Percentiles rank a stretch among this genome's conserved stretches.
phyloP scores from a whole-genome alignment of 1,140 invertebrate species.

The Aricia agestis region DNA sequence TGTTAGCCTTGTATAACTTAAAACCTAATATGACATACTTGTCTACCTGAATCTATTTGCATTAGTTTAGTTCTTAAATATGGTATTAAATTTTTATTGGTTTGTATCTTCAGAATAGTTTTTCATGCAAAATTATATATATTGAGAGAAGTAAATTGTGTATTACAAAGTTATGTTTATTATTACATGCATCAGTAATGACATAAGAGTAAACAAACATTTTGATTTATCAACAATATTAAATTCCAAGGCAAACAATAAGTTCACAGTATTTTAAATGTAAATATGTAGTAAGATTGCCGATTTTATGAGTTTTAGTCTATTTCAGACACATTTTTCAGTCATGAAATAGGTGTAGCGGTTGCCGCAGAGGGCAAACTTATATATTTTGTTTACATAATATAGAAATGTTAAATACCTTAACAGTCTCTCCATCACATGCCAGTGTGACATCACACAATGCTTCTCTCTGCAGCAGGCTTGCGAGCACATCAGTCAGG shows the following conservation, averaged over 20 bases:
- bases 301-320: not conserved
- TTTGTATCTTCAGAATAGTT: not conserved
- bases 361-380: too few species aligned
- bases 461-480: slow-evolving; percentile 88
- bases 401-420: slow-evolving; percentile 64
- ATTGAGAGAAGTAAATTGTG: too few species aligned
- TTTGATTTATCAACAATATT: slow-evolving; percentile 16
- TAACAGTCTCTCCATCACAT: slow-evolving; percentile 93
- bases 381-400: not conserved
- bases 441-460: slow-evolving; percentile 95
- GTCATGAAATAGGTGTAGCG: not conserved
- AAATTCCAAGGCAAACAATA: slow-evolving; percentile 7
- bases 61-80: not conserved
- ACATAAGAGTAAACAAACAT: slow-evolving; percentile 21
- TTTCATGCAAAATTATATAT: too few species aligned
- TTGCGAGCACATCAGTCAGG: slow-evolving; percentile 91
- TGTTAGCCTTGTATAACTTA: slow-evolving; percentile 8
- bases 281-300: too few species aligned
- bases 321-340: not conserved
- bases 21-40: not conserved
- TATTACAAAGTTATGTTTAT: not conserved
- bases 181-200: not conserved
- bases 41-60: not conserved
- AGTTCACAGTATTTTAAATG: not conserved
- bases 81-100: not conserved